These are phyloP conservation scores for Arothron firmamentum DNA, from an alignment of 2,113 vertebrate genomes.

Conservation along the genomic window DNA sequence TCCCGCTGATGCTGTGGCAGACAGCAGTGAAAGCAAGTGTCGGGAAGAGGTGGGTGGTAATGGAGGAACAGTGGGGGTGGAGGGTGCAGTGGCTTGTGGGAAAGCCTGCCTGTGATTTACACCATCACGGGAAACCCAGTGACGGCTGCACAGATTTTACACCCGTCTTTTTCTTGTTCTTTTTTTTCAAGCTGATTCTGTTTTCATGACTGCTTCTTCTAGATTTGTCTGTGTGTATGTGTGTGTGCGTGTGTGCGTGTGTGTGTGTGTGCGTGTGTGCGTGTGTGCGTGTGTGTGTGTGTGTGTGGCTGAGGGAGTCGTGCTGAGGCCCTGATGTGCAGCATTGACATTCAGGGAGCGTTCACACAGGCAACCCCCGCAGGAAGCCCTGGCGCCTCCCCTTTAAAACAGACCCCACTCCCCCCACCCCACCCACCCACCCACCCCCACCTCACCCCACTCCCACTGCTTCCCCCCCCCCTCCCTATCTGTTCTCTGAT, in stretches of 20 bases:
- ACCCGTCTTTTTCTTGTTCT: not conserved
- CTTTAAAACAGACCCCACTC: conserved; percentile 27
- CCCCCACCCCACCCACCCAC: not conserved
- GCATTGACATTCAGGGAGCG: conserved; percentile 71
- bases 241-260: conserved; percentile 26
- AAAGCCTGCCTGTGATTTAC: conserved; percentile 28
- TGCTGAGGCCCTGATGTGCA: conserved; percentile 60
- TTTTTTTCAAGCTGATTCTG: not conserved
- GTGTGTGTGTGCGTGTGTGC: conserved; percentile 16
- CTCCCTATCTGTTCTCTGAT: conserved; percentile 41
- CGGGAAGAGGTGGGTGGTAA: conserved; percentile 42
- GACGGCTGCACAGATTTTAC: conserved; percentile 20
- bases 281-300: conserved; percentile 17
- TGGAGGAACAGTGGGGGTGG: conserved; percentile 13
- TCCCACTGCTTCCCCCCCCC: conserved; percentile 1
- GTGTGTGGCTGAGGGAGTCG: conserved; percentile 43
- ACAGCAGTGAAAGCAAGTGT: conserved; percentile 28
- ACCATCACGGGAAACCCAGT: conserved; percentile 28
- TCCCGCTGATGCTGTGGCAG: conserved; percentile 24
- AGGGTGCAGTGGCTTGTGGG: conserved; percentile 12
- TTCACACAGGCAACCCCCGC: conserved; percentile 70
- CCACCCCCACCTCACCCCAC: not conserved
- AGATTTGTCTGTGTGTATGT: conserved; percentile 19
- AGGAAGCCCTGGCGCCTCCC: conserved; percentile 69
- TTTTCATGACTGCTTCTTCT: conserved; percentile 14